Conservation (phyloP, 2,113 vertebrate species). For the Phalacrocorax aristotelis region DNA sequence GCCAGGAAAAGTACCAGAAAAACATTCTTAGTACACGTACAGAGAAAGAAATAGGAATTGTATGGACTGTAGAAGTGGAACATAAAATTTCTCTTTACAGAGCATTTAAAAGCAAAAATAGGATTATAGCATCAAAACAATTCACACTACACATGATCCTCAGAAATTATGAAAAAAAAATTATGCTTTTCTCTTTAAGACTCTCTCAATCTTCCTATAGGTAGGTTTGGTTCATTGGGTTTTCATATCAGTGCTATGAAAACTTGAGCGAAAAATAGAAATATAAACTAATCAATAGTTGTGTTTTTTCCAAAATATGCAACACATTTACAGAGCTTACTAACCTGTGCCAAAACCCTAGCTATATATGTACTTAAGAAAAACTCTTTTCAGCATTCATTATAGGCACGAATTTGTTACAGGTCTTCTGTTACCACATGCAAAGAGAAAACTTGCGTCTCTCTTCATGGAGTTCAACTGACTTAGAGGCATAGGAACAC, state of each 20-base stretch:
- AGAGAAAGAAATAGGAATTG: neutral
- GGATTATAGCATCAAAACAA: neutral
- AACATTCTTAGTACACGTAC: fast-evolving
- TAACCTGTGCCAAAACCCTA: neutral
- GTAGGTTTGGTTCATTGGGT: neutral
- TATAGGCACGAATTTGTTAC: neutral
- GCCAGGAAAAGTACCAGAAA: neutral
- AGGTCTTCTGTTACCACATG: neutral
- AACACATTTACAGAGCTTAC: neutral
- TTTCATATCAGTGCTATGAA: neutral
- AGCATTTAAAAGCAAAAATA: neutral
- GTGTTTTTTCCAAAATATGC: neutral
- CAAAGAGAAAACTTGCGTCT: neutral
- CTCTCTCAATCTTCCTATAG: neutral
- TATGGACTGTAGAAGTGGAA: neutral
- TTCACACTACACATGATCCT: neutral
- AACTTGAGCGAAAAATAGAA: neutral
- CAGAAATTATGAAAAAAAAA: neutral
- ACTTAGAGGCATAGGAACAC: neutral
- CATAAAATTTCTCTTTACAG: neutral
- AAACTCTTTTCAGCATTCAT: neutral
- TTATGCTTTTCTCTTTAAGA: neutral
- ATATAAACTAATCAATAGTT: neutral
- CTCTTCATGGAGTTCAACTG: neutral
- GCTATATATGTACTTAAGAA: neutral